phyloP scores from a whole-genome alignment of 2,113 vertebrate genomes.

The Herpetotheres cachinnans region DNA sequence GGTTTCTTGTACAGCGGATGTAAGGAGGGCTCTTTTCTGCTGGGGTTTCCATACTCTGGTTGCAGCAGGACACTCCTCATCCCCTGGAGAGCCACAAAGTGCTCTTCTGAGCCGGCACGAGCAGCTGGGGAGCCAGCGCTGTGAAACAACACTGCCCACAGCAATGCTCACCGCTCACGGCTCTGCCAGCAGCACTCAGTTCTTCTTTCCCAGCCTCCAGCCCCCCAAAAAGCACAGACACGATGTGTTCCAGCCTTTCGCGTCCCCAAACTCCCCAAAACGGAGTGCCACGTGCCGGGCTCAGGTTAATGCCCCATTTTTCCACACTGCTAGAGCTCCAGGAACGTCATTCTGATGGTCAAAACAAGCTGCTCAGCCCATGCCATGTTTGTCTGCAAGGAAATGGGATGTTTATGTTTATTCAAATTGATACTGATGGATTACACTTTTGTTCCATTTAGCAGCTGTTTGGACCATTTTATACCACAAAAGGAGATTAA shows the following conservation, averaged over 20 bases:
- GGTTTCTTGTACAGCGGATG: background rate
- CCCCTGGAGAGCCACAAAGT: no score
- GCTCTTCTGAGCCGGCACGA: no score
- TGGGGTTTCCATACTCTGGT: background rate
- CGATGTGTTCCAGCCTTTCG: rapidly evolving
- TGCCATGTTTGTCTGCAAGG: conserved; percentile 33
- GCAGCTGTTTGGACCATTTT: conserved; percentile 46
- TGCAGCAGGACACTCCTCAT: background rate
- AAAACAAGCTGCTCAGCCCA: background rate
- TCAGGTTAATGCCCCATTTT: rapidly evolving
- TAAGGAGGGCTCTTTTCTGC: background rate
- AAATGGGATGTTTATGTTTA: conserved; percentile 62
- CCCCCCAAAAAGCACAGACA: background rate
- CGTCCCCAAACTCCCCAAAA: background rate
- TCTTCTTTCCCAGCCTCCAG: background rate
- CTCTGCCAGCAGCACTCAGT: background rate
- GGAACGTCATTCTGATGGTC: background rate
- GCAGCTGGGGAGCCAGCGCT: background rate
- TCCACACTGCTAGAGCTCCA: background rate
- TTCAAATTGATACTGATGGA: conserved; percentile 27
- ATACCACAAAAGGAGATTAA: conserved; percentile 50
- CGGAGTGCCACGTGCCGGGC: rapidly evolving
- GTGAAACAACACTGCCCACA: background rate
- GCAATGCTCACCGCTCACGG: rapidly evolving
- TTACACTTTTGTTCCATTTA: conserved; percentile 52